Evolutionary conservation across 2,113 vertebrate genomes (phyloP), one percentile per base, ranked within the genome.

Genomic region (Entomyzon cyanotis): DNA sequence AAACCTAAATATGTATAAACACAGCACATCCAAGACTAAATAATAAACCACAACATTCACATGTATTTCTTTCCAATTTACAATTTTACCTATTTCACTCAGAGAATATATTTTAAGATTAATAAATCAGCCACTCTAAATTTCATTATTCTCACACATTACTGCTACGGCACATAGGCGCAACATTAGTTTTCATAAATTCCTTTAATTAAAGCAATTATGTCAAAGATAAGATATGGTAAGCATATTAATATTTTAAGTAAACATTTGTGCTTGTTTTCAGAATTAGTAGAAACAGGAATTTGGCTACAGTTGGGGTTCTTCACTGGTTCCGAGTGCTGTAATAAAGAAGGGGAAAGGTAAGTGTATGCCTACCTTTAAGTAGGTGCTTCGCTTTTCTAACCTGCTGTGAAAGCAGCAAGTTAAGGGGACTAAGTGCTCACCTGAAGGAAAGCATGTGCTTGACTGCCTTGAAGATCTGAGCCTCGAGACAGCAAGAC

Each of bases 131-230:
- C n/a, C 52, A 79, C 46, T 85, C 53, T 37, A 85, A 68, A 87
- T 89, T 84, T 69, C 53, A 50, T 84, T 94, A 60, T 94, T 82
- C 74, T 85, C 53, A 69, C 15, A 78, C 9, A 18, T 62, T 79
- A 49, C 20, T 82, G 25, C 46, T 84, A 64, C 41, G 62, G 49
- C 41, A 58, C 1, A 2, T 58, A 84, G 68, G n/a, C 0, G 0
- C 49, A 68, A 68, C 2, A 21, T 77, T 59, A 37, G 62, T 76
- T 97, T 91, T 87, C 62, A 82, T 23, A 85, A 91, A 87, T 58
- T 85, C 78, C 37, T 94, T 93, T 93, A 88, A 94, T 91, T 82
- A 93, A 92, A 96, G 83, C 47, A 95, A 91, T 93, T 91, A 96
- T 69, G 31, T 60, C 58, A 70, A 82, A 91, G 81, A 84, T 91